A percentile compares a stretch with the other conserved stretches of the same genome.
Conservation (phyloP, 2,888 invertebrate genomes). For the Aspidapion aeneum region DNA sequence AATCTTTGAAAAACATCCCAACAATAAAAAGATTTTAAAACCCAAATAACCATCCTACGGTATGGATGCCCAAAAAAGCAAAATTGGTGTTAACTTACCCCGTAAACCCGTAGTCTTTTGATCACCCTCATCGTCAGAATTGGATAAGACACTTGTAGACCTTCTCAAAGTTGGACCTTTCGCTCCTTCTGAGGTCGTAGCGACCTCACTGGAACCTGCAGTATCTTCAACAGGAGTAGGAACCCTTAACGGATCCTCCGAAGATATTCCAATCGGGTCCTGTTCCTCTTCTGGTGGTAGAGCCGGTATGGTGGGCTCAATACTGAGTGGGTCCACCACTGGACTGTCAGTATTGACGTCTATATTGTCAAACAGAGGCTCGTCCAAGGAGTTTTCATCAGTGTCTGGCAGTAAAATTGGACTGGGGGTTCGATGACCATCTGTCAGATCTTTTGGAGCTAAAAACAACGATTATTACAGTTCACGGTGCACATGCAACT, state of each 20-base stretch:
- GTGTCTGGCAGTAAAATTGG: not conserved
- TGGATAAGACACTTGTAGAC: slow-evolving; percentile 19
- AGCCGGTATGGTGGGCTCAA: slow-evolving; percentile 9
- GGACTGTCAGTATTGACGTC: slow-evolving; percentile 8
- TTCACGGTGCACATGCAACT: no score
- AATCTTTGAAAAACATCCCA: no score
- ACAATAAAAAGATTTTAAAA: no score
- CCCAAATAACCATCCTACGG: no score
- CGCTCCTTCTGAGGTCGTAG: not conserved
- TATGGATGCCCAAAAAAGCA: no score
- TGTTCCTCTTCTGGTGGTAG: slow-evolving; percentile 6
- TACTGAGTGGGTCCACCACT: slow-evolving; percentile 16
- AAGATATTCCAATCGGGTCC: not conserved
- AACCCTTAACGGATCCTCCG: slow-evolving; percentile 9
- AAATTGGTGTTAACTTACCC: no score
- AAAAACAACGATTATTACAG: no score
- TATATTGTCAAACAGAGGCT: slow-evolving; percentile 7
- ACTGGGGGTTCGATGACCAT: no score
- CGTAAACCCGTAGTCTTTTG: slow-evolving; percentile 14
- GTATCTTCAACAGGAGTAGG: not conserved
- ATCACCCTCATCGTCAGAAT: slow-evolving; percentile 23
- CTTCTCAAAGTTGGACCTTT: not conserved
- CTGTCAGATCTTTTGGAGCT: no score
- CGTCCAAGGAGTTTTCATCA: slow-evolving; percentile 1
- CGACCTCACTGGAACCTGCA: not conserved